phyloP scores from a whole-genome alignment of 2,113 vertebrate species.

The Prolemur simus region DNA sequence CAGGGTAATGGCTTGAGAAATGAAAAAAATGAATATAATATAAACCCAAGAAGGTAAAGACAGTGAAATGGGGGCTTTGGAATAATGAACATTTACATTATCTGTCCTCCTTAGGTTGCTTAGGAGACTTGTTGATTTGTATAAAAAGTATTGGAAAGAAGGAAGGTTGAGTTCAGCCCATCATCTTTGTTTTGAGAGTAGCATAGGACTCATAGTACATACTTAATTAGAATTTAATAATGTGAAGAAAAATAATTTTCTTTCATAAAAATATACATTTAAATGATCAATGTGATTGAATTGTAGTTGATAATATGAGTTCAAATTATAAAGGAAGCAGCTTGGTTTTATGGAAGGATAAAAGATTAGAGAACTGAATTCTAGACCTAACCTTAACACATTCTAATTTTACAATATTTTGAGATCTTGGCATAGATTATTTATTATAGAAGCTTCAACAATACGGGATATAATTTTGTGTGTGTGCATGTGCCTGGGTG shows the following conservation, averaged over 20 bases:
- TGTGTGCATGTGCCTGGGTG: not conserved
- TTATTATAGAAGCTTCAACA: not conserved
- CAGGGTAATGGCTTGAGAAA: not conserved
- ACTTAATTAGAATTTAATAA: not conserved
- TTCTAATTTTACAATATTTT: not conserved
- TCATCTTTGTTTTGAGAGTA: not conserved
- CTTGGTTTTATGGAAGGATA: not conserved
- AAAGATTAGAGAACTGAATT: not conserved
- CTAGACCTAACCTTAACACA: not conserved
- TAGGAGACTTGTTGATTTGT: not conserved
- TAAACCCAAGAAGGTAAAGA: not conserved
- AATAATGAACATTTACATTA: not conserved
- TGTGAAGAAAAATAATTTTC: not conserved
- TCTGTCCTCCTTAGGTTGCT: not conserved
- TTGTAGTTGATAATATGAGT: not conserved
- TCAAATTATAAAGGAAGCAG: not conserved
- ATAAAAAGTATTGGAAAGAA: not conserved
- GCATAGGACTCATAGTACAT: not conserved
- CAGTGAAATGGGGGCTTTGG: not conserved
- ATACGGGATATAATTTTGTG: not conserved
- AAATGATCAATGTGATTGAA: not conserved
- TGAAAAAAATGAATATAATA: not conserved
- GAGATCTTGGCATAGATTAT: not conserved
- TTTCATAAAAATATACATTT: not conserved
- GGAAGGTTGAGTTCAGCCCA: not conserved